These are phyloP conservation scores for Cossypha dichroa DNA, from an alignment of 2,797 vertebrate genomes.

Conservation along the genomic window DNA sequence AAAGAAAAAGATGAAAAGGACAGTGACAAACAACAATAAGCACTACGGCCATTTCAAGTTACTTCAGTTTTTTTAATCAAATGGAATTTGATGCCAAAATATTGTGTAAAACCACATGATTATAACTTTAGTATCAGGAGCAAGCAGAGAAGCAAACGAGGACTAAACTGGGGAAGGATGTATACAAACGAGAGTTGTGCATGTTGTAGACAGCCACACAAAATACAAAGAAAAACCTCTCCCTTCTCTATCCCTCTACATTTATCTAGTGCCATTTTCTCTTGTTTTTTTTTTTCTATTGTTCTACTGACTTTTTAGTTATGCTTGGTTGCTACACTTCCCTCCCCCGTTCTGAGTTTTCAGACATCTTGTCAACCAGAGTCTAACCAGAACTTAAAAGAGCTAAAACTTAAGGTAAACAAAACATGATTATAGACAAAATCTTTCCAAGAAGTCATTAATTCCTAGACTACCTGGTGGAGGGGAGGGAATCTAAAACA, in stretches of 20 bases:
- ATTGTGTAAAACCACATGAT: neutral
- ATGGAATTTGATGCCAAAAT: conserved; percentile 7
- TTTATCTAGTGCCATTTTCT: neutral
- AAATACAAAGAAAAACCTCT: neutral
- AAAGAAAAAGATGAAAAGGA: neutral
- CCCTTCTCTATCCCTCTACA: neutral
- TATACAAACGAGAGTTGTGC: neutral
- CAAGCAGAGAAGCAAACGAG: neutral
- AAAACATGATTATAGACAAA: neutral
- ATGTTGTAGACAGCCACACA: neutral
- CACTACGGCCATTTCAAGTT: neutral
- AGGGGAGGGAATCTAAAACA: neutral
- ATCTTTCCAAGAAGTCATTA: neutral
- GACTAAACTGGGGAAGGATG: neutral
- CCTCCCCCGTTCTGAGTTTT: neutral
- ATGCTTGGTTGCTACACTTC: neutral
- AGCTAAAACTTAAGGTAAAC: neutral
- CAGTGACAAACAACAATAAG: neutral
- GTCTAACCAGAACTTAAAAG: neutral
- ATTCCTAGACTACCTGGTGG: neutral
- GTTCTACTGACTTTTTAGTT: neutral
- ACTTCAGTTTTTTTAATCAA: conserved; percentile 22
- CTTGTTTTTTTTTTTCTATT: neutral
- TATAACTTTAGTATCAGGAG: neutral
- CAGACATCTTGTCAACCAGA: neutral